Base-by-base conservation (phyloP, 2,113 vertebrate species). In the Ceyx cyanopectus region DNA sequence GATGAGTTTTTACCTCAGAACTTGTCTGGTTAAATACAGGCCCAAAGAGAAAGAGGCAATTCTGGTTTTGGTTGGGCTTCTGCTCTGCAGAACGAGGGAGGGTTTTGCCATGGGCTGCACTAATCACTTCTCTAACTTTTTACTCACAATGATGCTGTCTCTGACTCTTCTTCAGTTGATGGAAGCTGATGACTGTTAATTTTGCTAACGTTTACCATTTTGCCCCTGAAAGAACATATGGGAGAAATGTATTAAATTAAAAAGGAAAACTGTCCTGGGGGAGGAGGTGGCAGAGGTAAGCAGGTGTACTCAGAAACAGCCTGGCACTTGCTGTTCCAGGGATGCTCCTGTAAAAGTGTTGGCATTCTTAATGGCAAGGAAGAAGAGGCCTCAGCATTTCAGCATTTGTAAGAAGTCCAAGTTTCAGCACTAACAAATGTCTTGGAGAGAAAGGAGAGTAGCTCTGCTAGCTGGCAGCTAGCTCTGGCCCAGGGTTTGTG, bases 271-370 rank as follows among this genome's bases (percentile, higher is more conserved):
- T 34, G 56, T 12, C 65, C 5, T 12, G 53, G n/a, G 20, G 83
- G 80, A 37, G 68, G 89, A 85, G 82, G 61, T 81, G 81, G 30
- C 80, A 58, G 60, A 84, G 87, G 81, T 88, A 27, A 65, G 77
- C 93, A 77, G 92, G 89, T 88, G 80, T 76, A 29, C 60, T 62
- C 50, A 43, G 72, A 58, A 60, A 14, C 45, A 85, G 14, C 63
- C 74, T 58, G 63, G 85, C 72, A 24, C 56, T 26, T 2, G 10
- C 63, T 92, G 2, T 77, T 66, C 78, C 57, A 27, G 74, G 58
- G 61, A 24, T 58, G 61, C 78, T 86, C 8, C 90, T 89, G 32
- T 14, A 41, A 11, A 45, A 87, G 61, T 41, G 32, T 45, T 75
- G 69, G 9, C 57, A 37, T 30, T 27, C 24, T 54, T 78, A 32